phyloP scores from a whole-genome alignment of 2,113 vertebrate species.

The Plectropomus leopardus region DNA sequence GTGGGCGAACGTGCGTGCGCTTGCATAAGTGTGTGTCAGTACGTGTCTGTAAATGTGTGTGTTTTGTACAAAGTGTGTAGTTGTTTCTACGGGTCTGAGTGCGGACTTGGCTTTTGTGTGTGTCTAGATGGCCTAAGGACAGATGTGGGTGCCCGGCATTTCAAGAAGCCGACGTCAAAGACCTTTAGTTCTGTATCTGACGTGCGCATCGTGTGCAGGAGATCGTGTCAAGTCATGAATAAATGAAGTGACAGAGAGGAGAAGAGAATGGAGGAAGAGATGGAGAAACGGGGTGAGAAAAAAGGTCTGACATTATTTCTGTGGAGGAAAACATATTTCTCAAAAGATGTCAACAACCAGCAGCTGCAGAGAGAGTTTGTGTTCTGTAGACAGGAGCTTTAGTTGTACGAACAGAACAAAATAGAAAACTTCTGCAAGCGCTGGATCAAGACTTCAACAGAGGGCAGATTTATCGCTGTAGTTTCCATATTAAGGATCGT shows the following conservation, averaged over 20 bases:
- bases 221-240: slow-evolving; percentile 54
- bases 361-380: slow-evolving; percentile 14
- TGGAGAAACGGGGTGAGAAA: slow-evolving; percentile 16
- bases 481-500: not conserved
- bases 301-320: slow-evolving; percentile 44
- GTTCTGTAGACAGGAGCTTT: slow-evolving; percentile 11
- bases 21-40: slow-evolving; percentile 53
- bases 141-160: slow-evolving; percentile 70
- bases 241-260: slow-evolving; percentile 52
- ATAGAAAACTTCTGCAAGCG: not conserved
- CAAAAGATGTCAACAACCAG: slow-evolving; percentile 34
- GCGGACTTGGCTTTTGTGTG: slow-evolving; percentile 16
- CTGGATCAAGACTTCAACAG: not conserved
- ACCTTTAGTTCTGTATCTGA: slow-evolving; percentile 56
- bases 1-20: slow-evolving; percentile 49
- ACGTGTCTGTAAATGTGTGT: slow-evolving; percentile 25
- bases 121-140: slow-evolving; percentile 48
- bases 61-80: slow-evolving; percentile 26
- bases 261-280: slow-evolving; percentile 13
- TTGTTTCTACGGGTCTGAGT: slow-evolving; percentile 32
- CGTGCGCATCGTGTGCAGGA: slow-evolving; percentile 25
- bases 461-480: not conserved
- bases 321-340: slow-evolving; percentile 14
- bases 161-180: slow-evolving; percentile 59
- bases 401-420: not conserved